Evolutionary conservation across 2,113 vertebrate genomes (phyloP), one percentile per base, ranked within the genome.

Genomic region (Onychorhynchus coronatus): DNA sequence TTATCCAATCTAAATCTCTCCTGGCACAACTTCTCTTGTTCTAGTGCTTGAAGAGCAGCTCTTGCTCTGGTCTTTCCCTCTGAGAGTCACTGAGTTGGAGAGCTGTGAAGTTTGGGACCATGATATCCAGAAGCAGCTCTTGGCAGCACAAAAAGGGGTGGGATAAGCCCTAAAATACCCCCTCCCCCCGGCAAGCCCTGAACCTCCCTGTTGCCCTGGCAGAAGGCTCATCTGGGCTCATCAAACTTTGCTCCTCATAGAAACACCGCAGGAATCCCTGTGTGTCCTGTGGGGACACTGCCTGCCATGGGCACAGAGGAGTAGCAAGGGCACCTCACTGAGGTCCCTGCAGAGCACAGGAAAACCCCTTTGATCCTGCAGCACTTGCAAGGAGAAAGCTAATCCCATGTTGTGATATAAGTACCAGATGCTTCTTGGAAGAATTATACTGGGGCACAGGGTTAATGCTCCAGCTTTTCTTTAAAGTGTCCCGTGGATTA

Each of bases 401-500:
- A 96, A 98, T 97, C 97, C 94, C 61, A 8, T 37, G 93, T 97
- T 95, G 95, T 91, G 96, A 94, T 97, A 88, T 79, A 91, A 96
- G 84, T 88, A 96, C 96, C 95, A 96, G 95, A 97, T 96, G 93
- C 96, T 96, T 63, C 94, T 95, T 86, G 85, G 87, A 95, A 93
- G 97, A 97, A 97, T 97, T 97, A 96, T 79, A 95, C 97, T 85
- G 94, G 97, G 96, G 94, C 97, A 97, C 74, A 91, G 96, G 97
- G 97, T 97, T 97, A 98, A 98, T 97, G 97, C 97, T 86, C 44
- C 70, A 89, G 95, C 93, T 97, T 98, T 96, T 97, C 96, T 97
- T 96, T 95, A 97, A 97, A 96, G 97, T 92, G 91, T 97, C 91
- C 97, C 18, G 84, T 84, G 93, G 96, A 97, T 97, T 97, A 97